Base-by-base conservation (phyloP, 1,140 invertebrate genomes). In the Drosophila pachea region DNA sequence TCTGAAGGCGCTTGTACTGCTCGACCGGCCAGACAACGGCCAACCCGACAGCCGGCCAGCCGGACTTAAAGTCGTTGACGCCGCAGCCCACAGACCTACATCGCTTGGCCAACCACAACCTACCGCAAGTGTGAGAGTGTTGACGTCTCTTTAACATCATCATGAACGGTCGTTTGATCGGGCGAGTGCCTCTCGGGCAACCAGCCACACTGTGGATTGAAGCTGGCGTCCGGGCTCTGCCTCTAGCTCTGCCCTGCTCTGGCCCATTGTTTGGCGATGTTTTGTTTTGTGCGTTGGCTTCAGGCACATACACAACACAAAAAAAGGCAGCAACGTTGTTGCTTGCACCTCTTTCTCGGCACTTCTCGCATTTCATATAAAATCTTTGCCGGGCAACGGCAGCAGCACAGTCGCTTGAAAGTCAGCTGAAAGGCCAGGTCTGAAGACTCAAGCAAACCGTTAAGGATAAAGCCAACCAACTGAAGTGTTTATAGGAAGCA, bases 301-400 rank as follows among this genome's bases (percentile, higher is more conserved):
- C 33, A 14, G 38, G 42, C 38, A 47, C 14, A 56, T 22, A 22
- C 22, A 22, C n/a, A n/a, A n/a, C n/a, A n/a, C n/a, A 22, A 22
- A 22, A 35, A 49, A 61, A 36, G 31, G 47, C 42, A 56, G 49
- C 50, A 42, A 29, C 52, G 42, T 38, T 68, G 62, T 64, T 68
- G 49, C 65, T 50, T 58, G 59, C 69, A 60, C 52, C 36, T 70
- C 40, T 68, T 69, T 73, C 68, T 69, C 65, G 78, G 45, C 72
- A 69, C 76, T 77, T 86, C 74, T 86, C 82, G 71, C 74, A 65
- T 86, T 86, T 86, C 82, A 86, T 86, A 86, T 86, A 86, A 86
- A 86, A 81, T 70, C 67, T 70, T 77, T 77, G 74, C 68, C 67
- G 77, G 52, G 58, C 70, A 60, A n/a, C 82, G 67, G 71, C 71